Conservation (phyloP, 1,140 invertebrate genomes). For the Orchesella cincta region DNA sequence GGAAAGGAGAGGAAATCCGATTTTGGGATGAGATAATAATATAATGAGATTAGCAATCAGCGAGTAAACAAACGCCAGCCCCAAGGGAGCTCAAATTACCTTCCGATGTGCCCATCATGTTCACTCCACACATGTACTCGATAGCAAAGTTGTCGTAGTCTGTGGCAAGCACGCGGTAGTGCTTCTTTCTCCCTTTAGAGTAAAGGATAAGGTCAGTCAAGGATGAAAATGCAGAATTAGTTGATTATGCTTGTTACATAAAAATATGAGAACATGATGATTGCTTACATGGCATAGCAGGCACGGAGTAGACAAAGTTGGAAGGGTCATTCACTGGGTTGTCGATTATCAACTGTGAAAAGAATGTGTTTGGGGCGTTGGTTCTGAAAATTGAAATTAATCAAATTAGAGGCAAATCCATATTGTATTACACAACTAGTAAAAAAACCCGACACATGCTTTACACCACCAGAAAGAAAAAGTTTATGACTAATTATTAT, state of each 20-base stretch:
- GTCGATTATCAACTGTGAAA: conserved; percentile 44
- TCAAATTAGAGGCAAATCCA: no score
- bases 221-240: neutral
- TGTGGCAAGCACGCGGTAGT: conserved; percentile 49
- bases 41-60: neutral
- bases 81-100: no score
- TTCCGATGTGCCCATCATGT: conserved; percentile 48
- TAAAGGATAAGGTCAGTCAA: neutral
- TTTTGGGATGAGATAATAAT: neutral
- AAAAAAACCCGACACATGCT: no score
- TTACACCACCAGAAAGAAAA: no score
- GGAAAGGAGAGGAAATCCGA: neutral
- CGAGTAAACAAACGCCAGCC: neutral
- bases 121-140: conserved; percentile 49
- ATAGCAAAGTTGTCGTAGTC: conserved; percentile 51
- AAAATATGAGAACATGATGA: neutral
- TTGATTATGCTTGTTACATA: no score
- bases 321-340: conserved; percentile 49
- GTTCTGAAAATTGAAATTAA: conserved; percentile 37
- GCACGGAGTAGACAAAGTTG: conserved; percentile 46
- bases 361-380: conserved; percentile 51
- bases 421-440: no score
- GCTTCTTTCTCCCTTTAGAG: conserved; percentile 48
- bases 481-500: no score
- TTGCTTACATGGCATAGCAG: conserved; percentile 51